phyloP scores from a whole-genome alignment of 2,888 invertebrate species.

The Drosophila mulleri region DNA sequence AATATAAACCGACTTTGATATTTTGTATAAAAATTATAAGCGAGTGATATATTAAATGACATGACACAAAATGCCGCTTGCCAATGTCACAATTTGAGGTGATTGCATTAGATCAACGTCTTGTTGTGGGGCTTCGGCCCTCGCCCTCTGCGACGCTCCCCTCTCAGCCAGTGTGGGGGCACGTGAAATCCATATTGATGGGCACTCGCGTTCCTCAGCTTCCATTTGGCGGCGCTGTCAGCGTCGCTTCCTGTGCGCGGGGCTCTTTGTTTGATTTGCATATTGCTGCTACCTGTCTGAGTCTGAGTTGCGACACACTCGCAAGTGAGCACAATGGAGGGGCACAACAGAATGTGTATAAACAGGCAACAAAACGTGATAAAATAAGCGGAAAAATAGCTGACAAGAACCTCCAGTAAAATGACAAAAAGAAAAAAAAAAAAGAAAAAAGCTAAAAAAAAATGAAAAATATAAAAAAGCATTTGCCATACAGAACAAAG shows the following conservation, averaged over 20 bases:
- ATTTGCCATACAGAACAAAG: conserved; percentile 68
- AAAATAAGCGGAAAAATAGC: conserved; percentile 78
- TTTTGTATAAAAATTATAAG: conserved; percentile 11
- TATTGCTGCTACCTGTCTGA: conserved; percentile 74
- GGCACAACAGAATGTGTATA: conserved; percentile 36
- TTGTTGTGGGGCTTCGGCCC: conserved; percentile 20
- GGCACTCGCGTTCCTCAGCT: conserved; percentile 17
- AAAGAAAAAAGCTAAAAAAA: conserved; percentile 23
- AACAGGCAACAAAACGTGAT: conserved; percentile 62
- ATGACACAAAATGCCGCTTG: conserved; percentile 23
- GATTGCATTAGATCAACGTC: conserved; percentile 65
- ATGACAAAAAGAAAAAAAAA: conserved; percentile 20
- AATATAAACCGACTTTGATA: background rate
- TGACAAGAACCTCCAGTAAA: conserved; percentile 45
- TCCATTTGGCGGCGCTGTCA: conserved; percentile 37
- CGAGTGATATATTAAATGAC: conserved; percentile 22
- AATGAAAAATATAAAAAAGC: conserved; percentile 46
- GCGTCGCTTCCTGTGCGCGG: conserved; percentile 37
- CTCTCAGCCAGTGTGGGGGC: conserved; percentile 19
- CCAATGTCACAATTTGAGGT: conserved; percentile 46
- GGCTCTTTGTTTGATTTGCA: conserved; percentile 72
- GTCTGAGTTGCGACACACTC: conserved; percentile 42
- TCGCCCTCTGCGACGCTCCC: background rate
- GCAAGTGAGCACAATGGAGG: conserved; percentile 41
- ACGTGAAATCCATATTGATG: conserved; percentile 66